Conservation (phyloP, 1,140 invertebrate species). For the Musca domestica region DNA sequence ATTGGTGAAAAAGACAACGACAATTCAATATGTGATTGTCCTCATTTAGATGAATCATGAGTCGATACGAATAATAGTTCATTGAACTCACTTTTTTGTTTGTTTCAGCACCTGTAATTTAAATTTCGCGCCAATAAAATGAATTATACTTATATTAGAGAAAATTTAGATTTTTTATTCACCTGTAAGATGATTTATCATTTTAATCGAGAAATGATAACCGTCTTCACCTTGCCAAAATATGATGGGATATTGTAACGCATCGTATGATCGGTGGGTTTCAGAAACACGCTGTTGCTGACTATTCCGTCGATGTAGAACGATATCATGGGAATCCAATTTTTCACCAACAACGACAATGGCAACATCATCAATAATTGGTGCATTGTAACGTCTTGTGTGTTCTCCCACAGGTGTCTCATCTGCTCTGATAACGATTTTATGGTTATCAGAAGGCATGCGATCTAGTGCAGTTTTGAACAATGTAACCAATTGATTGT, state of each 20-base stretch:
- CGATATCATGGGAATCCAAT: neutral
- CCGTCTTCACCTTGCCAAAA: constrained; percentile 53
- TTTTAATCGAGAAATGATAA: constrained; percentile 40
- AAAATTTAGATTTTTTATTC: neutral
- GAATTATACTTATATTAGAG: neutral
- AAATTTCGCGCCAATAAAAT: neutral
- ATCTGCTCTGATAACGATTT: constrained; percentile 31
- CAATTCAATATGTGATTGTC: neutral
- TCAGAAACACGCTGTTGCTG: constrained; percentile 46
- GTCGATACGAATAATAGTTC: neutral
- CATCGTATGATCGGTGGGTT: too few species aligned
- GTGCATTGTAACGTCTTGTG: too few species aligned
- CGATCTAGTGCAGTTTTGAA: constrained; percentile 47
- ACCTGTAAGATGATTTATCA: constrained; percentile 1
- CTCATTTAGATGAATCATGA: neutral
- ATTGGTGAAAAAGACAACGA: constrained; percentile 4
- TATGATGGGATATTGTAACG: constrained; percentile 54
- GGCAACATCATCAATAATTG: too few species aligned
- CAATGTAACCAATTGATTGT: constrained; percentile 43
- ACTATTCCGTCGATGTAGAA: neutral
- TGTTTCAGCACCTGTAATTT: neutral
- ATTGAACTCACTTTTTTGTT: neutral
- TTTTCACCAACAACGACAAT: too few species aligned
- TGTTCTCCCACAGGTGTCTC: too few species aligned
- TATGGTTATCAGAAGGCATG: constrained; percentile 39